Conservation (phyloP, 2,888 invertebrate species). For the Poecilus cupreus region DNA sequence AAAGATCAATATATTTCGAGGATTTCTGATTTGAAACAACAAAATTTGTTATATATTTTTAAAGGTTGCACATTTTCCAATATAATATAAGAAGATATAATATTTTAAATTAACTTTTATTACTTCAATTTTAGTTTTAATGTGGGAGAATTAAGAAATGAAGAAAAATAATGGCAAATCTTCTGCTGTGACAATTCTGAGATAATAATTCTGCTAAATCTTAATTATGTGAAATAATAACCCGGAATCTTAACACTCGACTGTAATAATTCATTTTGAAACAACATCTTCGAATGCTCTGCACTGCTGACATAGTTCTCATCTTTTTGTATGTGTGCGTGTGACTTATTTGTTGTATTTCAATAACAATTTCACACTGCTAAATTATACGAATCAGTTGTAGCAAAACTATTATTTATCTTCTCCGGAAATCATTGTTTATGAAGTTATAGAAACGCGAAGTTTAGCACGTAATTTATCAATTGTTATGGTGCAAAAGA, state of each 20-base stretch:
- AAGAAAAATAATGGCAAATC: constrained; percentile 4
- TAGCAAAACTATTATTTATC: constrained; percentile 6
- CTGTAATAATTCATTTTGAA: constrained; percentile 29
- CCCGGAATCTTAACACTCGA: neutral
- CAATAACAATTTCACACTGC: constrained; percentile 37
- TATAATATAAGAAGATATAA: too few species aligned
- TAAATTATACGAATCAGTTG: constrained; percentile 35
- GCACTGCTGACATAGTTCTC: constrained; percentile 25
- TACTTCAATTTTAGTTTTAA: neutral
- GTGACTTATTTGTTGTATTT: neutral
- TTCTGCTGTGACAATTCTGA: constrained; percentile 42
- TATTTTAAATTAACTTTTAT: neutral
- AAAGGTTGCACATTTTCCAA: too few species aligned
- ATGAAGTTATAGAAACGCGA: constrained; percentile 9
- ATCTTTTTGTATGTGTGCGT: neutral
- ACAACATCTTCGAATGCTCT: neutral
- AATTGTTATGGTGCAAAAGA: neutral
- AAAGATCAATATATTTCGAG: too few species aligned
- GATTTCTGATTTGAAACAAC: too few species aligned
- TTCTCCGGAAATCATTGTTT: constrained; percentile 1
- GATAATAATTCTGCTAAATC: neutral
- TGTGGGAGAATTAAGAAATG: neutral
- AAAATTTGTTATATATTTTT: too few species aligned
- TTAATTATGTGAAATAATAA: constrained; percentile 37
- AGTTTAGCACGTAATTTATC: constrained; percentile 12